Base-by-base conservation (phyloP, 2,797 vertebrate species). In the Melanotaenia trifasciata region DNA sequence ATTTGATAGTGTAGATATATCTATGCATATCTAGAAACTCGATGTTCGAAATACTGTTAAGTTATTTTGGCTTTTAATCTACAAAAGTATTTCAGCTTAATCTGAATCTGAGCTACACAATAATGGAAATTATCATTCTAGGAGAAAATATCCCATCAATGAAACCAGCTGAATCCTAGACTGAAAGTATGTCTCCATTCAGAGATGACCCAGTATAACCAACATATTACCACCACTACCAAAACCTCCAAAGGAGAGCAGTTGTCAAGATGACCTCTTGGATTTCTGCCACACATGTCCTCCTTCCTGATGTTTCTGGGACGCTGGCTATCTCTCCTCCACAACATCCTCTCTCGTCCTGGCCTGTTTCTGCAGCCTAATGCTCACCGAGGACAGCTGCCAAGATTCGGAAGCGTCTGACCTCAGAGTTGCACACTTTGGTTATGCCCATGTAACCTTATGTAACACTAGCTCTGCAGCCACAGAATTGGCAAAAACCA, bases 191-290 rank as follows among this genome's bases (percentile, higher is more conserved):
- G 4, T 64, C 72, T 30, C 11, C 5, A 36, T 38, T 38, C 51
- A 40, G 22, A 60, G 58, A 58, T 32, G 45, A 60, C 28, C 40
- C 43, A 32, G 63, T 40, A 32, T 54, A 74, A 24, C 1, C 22
- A 14, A 11, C 57, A 0, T 51, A 59, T 3, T 60, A 54, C 47
- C 53, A 20, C 32, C 13, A 0, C 59, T 40, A 40, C n/a, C 4
- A 56, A 35, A 64, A 60, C 58, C 56, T 22, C 45, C 50, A 74
- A 72, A 72, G 75, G 71, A 79, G 64, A 61, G 51, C 51, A 59
- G 12, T 5, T 47, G 58, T 73, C 67, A 61, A 66, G 78, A 84
- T 81, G 80, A 86, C 71, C 67, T 72, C 67, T 56, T 50, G 80
- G 72, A 64, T 24, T 64, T 76, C 53, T 69, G 72, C 70, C 33